Conservation (phyloP, 2,113 vertebrate genomes). For the Argyrosomus japonicus region DNA sequence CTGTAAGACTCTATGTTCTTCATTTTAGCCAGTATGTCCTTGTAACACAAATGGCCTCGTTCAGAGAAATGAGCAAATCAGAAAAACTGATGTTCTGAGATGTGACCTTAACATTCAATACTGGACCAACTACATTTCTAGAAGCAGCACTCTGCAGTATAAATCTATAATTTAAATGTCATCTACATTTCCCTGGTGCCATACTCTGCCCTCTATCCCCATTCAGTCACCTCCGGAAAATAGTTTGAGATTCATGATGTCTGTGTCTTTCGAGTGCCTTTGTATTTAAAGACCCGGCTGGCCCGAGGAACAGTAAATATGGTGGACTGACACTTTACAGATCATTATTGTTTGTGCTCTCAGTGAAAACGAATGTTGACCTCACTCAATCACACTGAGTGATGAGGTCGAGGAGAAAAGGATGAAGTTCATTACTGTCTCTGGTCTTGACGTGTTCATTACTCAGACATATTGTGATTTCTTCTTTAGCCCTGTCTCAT, state of each 20-base stretch:
- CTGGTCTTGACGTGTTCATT: slow-evolving; percentile 63
- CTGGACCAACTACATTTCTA: slow-evolving; percentile 18
- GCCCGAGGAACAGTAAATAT: slow-evolving; percentile 40
- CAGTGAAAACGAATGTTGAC: slow-evolving; percentile 42
- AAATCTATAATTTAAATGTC: slow-evolving; percentile 40
- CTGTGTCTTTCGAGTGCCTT: slow-evolving; percentile 27
- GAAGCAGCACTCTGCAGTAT: background rate
- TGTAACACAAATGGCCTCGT: background rate
- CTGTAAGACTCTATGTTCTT: background rate
- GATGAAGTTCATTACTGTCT: slow-evolving; percentile 55
- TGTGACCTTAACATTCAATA: slow-evolving; percentile 26
- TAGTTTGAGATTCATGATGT: slow-evolving; percentile 55
- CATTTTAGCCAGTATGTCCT: background rate
- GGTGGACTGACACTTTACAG: slow-evolving; percentile 22
- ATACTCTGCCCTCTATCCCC: slow-evolving; percentile 23
- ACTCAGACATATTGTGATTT: slow-evolving; percentile 32
- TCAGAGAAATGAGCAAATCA: background rate
- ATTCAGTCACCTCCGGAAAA: slow-evolving; percentile 38
- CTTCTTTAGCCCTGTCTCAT: background rate
- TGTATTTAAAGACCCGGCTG: slow-evolving; percentile 53
- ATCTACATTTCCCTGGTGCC: slow-evolving; percentile 49
- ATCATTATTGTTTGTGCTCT: slow-evolving; percentile 59
- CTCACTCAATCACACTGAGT: slow-evolving; percentile 57
- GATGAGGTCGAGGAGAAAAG: slow-evolving; percentile 46
- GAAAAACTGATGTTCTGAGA: background rate